phyloP scores from a whole-genome alignment of 2,797 vertebrate species.

The Dendrocincla tyrannina region DNA sequence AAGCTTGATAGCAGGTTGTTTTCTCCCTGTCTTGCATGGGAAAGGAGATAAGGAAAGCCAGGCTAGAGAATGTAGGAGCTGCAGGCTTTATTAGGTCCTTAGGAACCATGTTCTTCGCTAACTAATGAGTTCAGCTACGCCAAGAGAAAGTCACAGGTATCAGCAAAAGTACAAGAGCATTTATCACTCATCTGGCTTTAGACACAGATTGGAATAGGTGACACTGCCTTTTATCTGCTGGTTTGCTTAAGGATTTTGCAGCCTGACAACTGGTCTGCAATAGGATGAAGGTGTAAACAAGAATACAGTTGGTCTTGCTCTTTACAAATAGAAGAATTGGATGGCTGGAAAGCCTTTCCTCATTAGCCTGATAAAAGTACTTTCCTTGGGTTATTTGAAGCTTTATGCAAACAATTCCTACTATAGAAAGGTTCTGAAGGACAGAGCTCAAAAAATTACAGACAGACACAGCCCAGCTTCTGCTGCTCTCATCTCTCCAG shows the following conservation, averaged over 20 bases:
- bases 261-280: neutral
- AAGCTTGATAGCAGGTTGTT: neutral
- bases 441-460: neutral
- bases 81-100: neutral
- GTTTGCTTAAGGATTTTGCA: neutral
- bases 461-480: neutral
- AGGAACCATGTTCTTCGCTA: neutral
- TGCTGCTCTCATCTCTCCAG: neutral
- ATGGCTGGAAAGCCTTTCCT: neutral
- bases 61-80: neutral
- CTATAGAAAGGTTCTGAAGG: neutral
- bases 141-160: neutral
- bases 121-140: neutral
- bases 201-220: neutral
- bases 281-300: neutral
- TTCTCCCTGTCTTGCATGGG: neutral
- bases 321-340: neutral
- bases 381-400: neutral
- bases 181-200: neutral
- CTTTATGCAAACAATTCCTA: neutral
- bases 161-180: neutral
- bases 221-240: neutral
- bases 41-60: neutral
- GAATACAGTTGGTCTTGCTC: neutral
- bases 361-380: neutral